These are phyloP conservation scores for Drosophila parthenogenetica DNA, from an alignment of 2,888 invertebrate species.

Conservation along the genomic window DNA sequence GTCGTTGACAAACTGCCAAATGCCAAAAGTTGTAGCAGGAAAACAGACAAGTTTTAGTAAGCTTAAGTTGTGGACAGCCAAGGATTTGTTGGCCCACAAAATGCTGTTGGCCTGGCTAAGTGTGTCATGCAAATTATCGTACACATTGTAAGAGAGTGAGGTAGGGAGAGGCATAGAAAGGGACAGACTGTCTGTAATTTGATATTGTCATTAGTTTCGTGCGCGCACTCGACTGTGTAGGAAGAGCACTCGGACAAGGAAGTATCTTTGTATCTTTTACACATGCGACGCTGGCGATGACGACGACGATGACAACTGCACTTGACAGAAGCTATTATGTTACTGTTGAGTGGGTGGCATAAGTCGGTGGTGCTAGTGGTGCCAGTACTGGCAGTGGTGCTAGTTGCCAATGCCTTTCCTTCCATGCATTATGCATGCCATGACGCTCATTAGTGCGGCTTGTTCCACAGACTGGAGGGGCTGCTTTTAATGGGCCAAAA, in stretches of 20 bases:
- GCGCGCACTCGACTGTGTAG: constrained; percentile 75
- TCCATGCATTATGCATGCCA: constrained; percentile 75
- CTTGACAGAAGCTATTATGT: constrained; percentile 78
- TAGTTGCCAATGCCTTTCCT: constrained; percentile 22
- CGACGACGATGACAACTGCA: constrained; percentile 55
- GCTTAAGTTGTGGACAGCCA: constrained; percentile 53
- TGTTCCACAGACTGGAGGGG: constrained; percentile 35
- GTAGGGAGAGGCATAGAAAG: constrained; percentile 1
- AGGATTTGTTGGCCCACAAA: constrained; percentile 38
- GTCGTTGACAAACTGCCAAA: constrained; percentile 68
- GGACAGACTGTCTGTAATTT: constrained; percentile 58
- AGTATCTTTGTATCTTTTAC: constrained; percentile 67
- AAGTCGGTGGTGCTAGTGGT: constrained; percentile 26
- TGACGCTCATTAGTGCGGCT: constrained; percentile 72
- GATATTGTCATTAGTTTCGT: constrained; percentile 77
- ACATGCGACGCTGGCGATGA: constrained; percentile 54
- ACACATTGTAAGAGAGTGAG: constrained; percentile 32
- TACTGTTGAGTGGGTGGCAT: constrained; percentile 50
- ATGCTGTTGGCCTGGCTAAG: constrained; percentile 49
- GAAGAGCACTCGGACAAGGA: constrained; percentile 66
- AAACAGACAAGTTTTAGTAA: constrained; percentile 36
- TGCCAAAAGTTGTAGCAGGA: background rate
- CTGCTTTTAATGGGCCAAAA: constrained; percentile 62
- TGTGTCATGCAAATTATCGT: constrained; percentile 75
- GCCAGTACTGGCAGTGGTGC: constrained; percentile 23